Base-by-base conservation (phyloP, 2,888 invertebrate species). In the Zaprionus lineosus region DNA sequence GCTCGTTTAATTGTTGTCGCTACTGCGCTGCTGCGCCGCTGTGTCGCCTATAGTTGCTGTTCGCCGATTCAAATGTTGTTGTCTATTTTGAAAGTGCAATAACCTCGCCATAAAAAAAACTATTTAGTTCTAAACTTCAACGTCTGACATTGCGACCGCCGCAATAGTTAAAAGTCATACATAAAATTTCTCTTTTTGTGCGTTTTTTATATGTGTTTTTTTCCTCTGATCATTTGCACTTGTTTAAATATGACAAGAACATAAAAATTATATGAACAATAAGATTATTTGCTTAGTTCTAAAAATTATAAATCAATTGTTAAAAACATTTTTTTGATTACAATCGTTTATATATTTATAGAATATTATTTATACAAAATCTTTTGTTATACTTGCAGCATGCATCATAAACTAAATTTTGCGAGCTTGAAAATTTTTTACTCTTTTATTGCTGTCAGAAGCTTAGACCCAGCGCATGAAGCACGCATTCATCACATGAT, bases 401-500 rank as follows among this genome's bases (percentile, higher is more conserved):
- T 24, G 24, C 21, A 5, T 21, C 7, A 8, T 24, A 2, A 24
- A 8, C 8, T 24, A 24, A 24, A 6, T 24, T 4, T 24, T 24
- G 24, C 24, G n/a, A 2, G 2, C 4, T 4, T 24, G 4, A n/a
- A 6, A 24, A 6, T 24, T 24, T 3, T 24, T 24, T 5, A n/a
- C 24, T 24, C 8, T 2, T 24, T n/a, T 24, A 21, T 21, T 7
- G 21, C 3, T 21, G 7, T 24, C 24, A 14, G 24, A 31, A 65
- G 60, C 46, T 60, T 33, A 21, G 31, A 19, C 9, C 34, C 34
- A 39, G 46, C 29, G 29, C 11, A 43, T 8, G 28, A 29, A 55
- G 18, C 83, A 81, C 83, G 75, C 84, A 79, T 72, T 46, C 44
- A 79, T 65, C 76, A 84, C 77, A 84, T 77, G 84, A 70, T 81